Conservation (phyloP, 2,888 invertebrate genomes). For the Siphlonurus alternatus region DNA sequence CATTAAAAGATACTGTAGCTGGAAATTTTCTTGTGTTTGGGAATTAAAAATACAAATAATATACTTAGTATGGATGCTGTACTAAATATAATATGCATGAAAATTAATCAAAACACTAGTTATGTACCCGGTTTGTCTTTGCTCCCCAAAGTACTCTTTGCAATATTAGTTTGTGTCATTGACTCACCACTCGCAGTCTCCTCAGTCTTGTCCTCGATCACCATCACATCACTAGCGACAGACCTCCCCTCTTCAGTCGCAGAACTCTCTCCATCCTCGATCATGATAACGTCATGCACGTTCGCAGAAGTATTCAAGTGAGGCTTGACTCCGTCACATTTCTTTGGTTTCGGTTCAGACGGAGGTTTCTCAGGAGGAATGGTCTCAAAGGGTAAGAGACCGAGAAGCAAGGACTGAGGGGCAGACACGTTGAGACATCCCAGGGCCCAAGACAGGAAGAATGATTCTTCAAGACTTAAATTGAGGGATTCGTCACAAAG, state of each 20-base stretch:
- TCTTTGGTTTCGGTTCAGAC: no score
- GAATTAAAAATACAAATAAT: no score
- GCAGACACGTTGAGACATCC: constrained; percentile 44
- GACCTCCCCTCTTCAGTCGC: neutral
- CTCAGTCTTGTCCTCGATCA: neutral
- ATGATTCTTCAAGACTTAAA: constrained; percentile 60
- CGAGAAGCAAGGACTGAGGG: neutral
- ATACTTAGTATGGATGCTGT: no score
- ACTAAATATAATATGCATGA: no score
- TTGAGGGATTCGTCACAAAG: constrained; percentile 25
- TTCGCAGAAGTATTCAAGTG: neutral
- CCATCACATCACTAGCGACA: neutral
- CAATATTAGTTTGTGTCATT: no score
- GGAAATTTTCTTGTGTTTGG: no score
- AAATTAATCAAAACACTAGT: no score
- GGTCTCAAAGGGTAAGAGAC: neutral
- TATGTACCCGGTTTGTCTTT: no score
- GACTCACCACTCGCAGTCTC: neutral
- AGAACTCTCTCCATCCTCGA: neutral
- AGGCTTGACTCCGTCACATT: neutral
- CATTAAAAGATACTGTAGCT: no score
- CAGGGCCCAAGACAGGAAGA: constrained; percentile 48
- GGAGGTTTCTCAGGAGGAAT: no score
- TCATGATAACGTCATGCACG: neutral
- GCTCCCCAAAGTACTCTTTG: no score